Evolutionary conservation across 2,113 vertebrate species (phyloP).

Genomic region (Mixornis gularis): DNA sequence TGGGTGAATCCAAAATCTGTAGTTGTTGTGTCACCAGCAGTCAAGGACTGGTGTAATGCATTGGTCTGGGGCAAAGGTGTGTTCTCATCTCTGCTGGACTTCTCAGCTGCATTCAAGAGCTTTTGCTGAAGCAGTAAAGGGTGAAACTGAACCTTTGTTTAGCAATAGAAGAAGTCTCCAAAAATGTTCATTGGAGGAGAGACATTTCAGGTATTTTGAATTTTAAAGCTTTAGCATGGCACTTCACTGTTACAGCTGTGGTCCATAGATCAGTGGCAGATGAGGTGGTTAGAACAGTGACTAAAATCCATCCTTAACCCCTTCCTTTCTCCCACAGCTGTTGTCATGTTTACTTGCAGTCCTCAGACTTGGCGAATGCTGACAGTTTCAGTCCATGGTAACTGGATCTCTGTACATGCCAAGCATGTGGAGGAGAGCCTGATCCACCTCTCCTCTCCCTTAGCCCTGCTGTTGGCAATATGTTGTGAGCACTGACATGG

Average conservation of each 20-base stretch:
- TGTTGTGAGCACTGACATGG: accelerated
- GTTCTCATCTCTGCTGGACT: background rate
- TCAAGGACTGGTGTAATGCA: background rate
- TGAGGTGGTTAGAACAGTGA: background rate
- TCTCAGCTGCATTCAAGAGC: background rate
- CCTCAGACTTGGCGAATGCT: too few species aligned
- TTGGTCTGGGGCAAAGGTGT: background rate
- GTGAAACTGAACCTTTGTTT: background rate
- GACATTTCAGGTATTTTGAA: background rate
- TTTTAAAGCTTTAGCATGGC: background rate
- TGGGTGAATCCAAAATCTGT: conserved; percentile 2
- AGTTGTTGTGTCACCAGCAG: background rate
- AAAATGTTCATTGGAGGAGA: background rate
- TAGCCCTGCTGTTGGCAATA: too few species aligned
- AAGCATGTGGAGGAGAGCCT: accelerated
- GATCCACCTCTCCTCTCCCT: background rate
- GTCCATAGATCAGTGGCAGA: background rate
- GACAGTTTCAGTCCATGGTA: accelerated
- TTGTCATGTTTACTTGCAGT: background rate
- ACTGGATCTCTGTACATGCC: background rate
- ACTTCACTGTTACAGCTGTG: background rate
- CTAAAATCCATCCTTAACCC: background rate
- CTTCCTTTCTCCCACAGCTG: background rate
- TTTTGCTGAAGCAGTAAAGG: background rate
- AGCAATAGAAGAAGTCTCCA: background rate